Evolutionary conservation across 2,888 invertebrate genomes (phyloP), one percentile per base, ranked within the genome.

Genomic region (Thysanoteuthis rhombus): DNA sequence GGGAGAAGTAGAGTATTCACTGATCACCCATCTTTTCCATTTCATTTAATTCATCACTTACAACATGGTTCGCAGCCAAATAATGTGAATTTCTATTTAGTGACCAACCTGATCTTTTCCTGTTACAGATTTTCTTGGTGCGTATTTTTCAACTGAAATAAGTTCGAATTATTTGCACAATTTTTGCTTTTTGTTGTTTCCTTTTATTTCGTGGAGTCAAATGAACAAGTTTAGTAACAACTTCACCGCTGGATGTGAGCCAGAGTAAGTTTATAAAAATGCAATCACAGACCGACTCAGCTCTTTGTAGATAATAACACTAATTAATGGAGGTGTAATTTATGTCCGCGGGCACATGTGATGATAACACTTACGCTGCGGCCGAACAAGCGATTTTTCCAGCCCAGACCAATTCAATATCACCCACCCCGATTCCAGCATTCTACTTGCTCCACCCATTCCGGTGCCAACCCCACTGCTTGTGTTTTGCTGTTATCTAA

Each of bases 271-370:
- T 75, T n/a, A 75, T 75, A 75, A 75, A 75, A 75, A 75, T 75
- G n/a, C 75, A 75, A 75, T 75, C n/a, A 75, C n/a, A 75, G n/a
- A 75, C 75, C n/a, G n/a, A n/a, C 75, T n/a, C 75, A 4, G n/a
- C 12, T 12, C 75, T 75, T 75, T 75, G n/a, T 75, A 75, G 75
- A 75, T 75, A 75, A 75, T 75, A 75, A 75, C 12, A n/a, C 75
- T 75, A 75, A 75, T 75, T 75, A 75, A 75, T 75, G 75, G 75
- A 75, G 75, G 75, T 75, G n/a, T n/a, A 75, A 75, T 75, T 75
- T 75, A 75, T 75, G 75, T 75, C 75, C n/a, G 75, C n/a, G 12
- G n/a, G 75, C 75, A 75, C 75, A 75, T 75, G 75, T 36, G n/a
- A 75, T 75, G 75, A 75, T 75, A 75, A 75, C 12, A 75, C n/a